Conservation (phyloP, 1,140 invertebrate species). For the Bombus confusus region DNA sequence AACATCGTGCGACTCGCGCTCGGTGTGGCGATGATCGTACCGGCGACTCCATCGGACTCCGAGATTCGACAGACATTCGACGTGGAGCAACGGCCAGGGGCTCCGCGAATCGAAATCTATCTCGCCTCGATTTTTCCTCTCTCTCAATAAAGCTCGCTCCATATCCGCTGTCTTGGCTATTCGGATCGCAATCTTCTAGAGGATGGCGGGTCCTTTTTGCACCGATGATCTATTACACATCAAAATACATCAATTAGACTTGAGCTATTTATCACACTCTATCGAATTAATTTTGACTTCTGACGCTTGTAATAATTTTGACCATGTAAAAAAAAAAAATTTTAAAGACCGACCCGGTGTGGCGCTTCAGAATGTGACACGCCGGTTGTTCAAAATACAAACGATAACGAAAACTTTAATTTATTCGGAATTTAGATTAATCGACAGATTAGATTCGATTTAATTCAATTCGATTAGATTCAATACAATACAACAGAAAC, state of each 20-base stretch:
- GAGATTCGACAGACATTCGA: slow-evolving; percentile 71
- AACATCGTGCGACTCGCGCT: slow-evolving; percentile 35
- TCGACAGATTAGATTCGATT: not conserved
- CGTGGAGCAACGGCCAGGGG: slow-evolving; percentile 82
- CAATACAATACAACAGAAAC: not conserved
- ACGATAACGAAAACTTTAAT: not conserved
- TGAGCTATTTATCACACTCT: not conserved
- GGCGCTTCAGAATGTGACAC: not conserved
- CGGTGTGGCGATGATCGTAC: slow-evolving; percentile 58
- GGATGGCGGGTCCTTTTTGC: slow-evolving; percentile 70
- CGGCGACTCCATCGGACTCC: slow-evolving; percentile 78
- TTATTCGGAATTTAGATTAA: not conserved
- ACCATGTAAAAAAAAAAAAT: not conserved
- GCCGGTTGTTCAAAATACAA: not conserved
- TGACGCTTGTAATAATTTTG: not conserved
- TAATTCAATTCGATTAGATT: not conserved
- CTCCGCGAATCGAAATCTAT: slow-evolving; percentile 81
- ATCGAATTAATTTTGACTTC: not conserved
- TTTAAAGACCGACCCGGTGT: not conserved
- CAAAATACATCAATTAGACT: not conserved
- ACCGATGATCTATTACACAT: slow-evolving; percentile 1
- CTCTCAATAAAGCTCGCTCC: slow-evolving; percentile 65
- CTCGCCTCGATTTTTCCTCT: slow-evolving; percentile 51
- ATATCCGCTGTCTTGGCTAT: slow-evolving; percentile 85
- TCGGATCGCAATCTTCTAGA: slow-evolving; percentile 81